A percentile compares a stretch with the other conserved stretches of the same genome.
These are phyloP conservation scores for Polydrusus tereticollis DNA, from an alignment of 2,888 invertebrate genomes.

Conservation along the genomic window DNA sequence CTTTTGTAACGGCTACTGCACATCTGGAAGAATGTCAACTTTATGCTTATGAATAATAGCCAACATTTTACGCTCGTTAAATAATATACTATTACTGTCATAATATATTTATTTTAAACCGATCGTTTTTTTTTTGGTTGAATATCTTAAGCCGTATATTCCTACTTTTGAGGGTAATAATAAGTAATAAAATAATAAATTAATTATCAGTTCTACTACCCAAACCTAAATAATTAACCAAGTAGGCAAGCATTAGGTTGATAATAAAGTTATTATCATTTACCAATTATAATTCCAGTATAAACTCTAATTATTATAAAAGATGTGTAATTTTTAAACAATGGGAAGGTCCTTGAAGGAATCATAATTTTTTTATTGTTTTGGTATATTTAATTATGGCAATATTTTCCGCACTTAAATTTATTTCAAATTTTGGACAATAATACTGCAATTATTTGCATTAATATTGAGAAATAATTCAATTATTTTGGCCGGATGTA, in stretches of 20 bases:
- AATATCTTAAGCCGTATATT: background rate
- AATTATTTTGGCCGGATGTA: slow-evolving; percentile 13
- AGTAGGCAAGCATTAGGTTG: background rate
- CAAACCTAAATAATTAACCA: background rate
- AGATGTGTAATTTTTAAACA: background rate
- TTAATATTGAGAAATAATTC: slow-evolving; percentile 7
- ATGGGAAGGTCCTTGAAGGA: slow-evolving; percentile 1
- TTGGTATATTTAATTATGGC: background rate
- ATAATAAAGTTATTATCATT: background rate
- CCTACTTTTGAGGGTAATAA: background rate
- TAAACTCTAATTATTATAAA: slow-evolving; percentile 2
- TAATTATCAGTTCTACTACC: background rate
- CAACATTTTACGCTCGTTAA: no score
- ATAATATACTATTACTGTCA: no score
- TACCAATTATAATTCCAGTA: background rate
- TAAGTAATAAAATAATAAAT: background rate
- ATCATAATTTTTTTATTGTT: background rate
- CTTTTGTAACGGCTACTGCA: no score
- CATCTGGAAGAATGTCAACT: no score
- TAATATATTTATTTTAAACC: no score
- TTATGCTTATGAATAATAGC: no score
- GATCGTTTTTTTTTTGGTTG: no score
- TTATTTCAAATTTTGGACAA: slow-evolving; percentile 1
- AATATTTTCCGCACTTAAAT: background rate
- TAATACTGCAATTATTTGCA: slow-evolving; percentile 8